Conservation (phyloP, 1,140 invertebrate genomes). For the Aphelenchoides avenae region DNA sequence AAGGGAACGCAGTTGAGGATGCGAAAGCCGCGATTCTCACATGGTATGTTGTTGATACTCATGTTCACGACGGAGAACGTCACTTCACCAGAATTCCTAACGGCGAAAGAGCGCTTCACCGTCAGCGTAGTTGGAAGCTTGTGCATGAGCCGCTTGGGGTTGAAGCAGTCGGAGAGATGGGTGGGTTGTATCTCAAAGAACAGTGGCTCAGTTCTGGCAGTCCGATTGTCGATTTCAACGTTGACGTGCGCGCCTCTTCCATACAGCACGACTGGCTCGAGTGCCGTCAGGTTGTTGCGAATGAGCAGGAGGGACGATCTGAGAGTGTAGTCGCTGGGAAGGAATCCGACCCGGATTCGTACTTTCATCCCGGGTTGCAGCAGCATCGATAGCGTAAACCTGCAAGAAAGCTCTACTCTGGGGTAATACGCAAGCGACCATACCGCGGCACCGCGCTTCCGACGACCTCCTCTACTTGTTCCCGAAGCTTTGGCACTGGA, state of each 20-base stretch:
- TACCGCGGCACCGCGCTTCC: conserved; percentile 55
- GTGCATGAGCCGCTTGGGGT: conserved; percentile 63
- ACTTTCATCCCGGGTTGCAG: conserved; percentile 63
- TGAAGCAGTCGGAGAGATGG: conserved; percentile 74
- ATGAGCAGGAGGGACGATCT: conserved; percentile 64
- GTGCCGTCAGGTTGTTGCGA: conserved; percentile 84
- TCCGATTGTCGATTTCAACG: conserved; percentile 83
- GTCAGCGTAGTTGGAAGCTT: conserved; percentile 69
- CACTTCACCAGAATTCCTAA: conserved; percentile 70
- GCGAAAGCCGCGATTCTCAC: conserved; percentile 81
- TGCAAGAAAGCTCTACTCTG: not conserved
- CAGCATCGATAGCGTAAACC: conserved; percentile 63
- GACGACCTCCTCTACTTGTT: conserved; percentile 61
- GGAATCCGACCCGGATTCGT: conserved; percentile 63
- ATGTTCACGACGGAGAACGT: conserved; percentile 70
- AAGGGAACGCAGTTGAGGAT: conserved; percentile 79
- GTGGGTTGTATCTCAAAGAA: conserved; percentile 79
- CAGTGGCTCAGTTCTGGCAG: conserved; percentile 73
- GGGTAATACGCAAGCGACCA: not conserved
- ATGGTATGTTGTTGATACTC: conserved; percentile 71
- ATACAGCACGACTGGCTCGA: conserved; percentile 76
- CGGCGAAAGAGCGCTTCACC: conserved; percentile 77
- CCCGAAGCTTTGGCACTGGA: conserved; percentile 60
- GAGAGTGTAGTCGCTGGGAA: conserved; percentile 62
- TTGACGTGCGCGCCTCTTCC: conserved; percentile 78